Percentiles rank a stretch among this genome's conserved stretches.
Conservation (phyloP, 1,140 invertebrate genomes). For the Brachionus angularis region DNA sequence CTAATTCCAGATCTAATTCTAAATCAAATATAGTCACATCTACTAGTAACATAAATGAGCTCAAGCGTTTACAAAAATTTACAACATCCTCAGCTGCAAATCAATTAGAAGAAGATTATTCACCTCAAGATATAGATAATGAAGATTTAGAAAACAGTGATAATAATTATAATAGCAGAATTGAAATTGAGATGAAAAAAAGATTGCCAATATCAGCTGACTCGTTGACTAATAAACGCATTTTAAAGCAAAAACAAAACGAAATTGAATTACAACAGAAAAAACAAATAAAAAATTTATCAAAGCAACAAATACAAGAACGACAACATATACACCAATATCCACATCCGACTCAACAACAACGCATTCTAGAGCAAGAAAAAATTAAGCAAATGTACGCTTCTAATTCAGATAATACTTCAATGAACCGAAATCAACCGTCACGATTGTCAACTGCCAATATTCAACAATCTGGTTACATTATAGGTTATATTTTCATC, state of each 20-base stretch:
- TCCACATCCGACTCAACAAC: constrained; percentile 20
- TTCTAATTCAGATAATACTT: background rate
- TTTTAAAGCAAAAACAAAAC: constrained; percentile 11
- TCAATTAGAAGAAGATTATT: background rate
- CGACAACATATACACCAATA: constrained; percentile 8
- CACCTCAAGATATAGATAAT: background rate
- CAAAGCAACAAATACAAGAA: constrained; percentile 20
- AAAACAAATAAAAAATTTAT: constrained; percentile 11
- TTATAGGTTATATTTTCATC: no score
- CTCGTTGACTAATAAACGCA: background rate
- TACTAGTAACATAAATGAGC: no score
- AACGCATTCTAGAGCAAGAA: background rate
- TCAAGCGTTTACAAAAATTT: no score
- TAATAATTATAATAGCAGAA: no score
- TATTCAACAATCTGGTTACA: constrained; percentile 3
- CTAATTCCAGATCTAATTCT: no score
- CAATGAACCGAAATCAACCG: no score
- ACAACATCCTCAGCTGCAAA: no score
- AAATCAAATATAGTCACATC: no score
- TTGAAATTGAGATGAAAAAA: background rate
- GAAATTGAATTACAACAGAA: background rate
- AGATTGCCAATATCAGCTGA: background rate
- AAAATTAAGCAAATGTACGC: constrained; percentile 5
- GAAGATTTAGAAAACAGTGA: background rate
- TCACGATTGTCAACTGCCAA: background rate